Base-by-base conservation (phyloP, 2,797 vertebrate species). In the Crax fasciolata region DNA sequence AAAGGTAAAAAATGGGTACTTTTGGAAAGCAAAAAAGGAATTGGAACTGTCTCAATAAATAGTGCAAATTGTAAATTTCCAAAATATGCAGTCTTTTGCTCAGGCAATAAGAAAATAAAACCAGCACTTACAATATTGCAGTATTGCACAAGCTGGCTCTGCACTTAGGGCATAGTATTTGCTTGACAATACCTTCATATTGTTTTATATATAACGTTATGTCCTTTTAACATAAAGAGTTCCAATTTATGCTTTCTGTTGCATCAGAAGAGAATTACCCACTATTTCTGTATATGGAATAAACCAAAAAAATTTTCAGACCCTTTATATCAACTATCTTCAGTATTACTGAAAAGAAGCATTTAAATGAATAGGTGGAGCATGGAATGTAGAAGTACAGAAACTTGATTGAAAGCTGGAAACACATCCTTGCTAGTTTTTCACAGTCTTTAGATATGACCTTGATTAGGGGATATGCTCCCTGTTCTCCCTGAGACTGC, bases 51-150 rank as follows among this genome's bases (percentile, higher is more conserved):
- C 97, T 97, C 86, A 83, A 97, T 97, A 97, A 97, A 98, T 97
- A 96, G 95, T 95, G 87, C 84, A 97, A 98, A 98, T 98, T 97
- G 96, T 98, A 98, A 97, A 98, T 97, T 98, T 97, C 96, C 87
- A 83, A 85, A 93, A 95, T 92, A 97, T 73, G 66, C 66, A 89
- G 90, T 30, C 21, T 96, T 89, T 94, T 87, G 51, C 84, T 96
- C 84, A 41, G 77, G 61, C 38, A n/a, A n/a, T 96, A 95, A 87
- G 91, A 95, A 97, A 98, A 97, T 97, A 97, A 97, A 97, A 48
- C 85, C 93, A 89, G 97, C 92, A 97, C 96, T 97, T 97, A 97
- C 8, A 48, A 61, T 94, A 80, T 32, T 79, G 82, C 92, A 63
- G 89, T 96, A 94, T 55, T 93, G 73, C n/a, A 75, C 41, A 93